Evolutionary conservation across 2,888 invertebrate species (phyloP), one percentile per base, ranked within the genome.

Genomic region (Auanema sp.): DNA sequence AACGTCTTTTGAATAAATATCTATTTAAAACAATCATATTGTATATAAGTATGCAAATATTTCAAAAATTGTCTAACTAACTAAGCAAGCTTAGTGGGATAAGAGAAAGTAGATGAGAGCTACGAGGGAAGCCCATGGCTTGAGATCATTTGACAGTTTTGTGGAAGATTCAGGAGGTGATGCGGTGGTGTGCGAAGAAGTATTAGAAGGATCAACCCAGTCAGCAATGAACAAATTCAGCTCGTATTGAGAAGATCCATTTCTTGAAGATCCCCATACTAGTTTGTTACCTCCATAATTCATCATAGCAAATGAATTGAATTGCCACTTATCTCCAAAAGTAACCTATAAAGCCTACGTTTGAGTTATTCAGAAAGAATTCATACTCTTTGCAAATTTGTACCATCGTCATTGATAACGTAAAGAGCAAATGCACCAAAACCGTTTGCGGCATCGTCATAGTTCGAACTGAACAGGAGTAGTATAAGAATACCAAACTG

Each of bases 241-340:
- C 25, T 79, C 79, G 55, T 75, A 71, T 47, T 56, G 50, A 5
- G 66, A 60, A 12, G 49, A 49, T 23, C 73, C 76, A 55, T 76
- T 76, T 42, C 76, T 56, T 56, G 66, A 66, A 40, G 66, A 66
- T 18, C 78, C 80, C 75, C 77, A 81, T 25, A 74, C 71, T 43
- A 71, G 43, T 24, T 78, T 71, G 25, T 69, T 80, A 23, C 80
- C 80, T 49, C 73, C 75, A 52, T 70, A 78, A 42, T 69, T 73
- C 67, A 78, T 75, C 80, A 81, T 81, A 12, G 80, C 71, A 58
- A 80, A 80, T n/a, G 79, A 66, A 58, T 79, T 75, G 74, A 81
- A 81, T 43, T 71, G 64, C n/a, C 66, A 52, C 4, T 40, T 14
- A 16, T 72, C 63, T 23, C 72, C 78, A 61, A 59, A 74, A 1